Conservation (phyloP, 2,888 invertebrate species). For the Zaprionus obscuricornis region DNA sequence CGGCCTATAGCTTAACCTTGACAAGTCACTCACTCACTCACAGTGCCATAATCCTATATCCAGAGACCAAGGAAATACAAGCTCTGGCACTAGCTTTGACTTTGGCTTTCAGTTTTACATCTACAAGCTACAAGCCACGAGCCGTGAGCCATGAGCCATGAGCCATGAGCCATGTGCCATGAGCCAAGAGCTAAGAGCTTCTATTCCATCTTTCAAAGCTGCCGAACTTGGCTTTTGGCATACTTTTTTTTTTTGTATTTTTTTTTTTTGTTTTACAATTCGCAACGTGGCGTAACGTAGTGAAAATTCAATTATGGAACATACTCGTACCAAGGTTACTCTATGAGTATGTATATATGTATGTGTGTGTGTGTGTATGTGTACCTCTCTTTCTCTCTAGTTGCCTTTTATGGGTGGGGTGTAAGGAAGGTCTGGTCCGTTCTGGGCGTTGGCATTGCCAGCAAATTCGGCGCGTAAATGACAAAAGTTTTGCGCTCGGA, state of each 20-base stretch:
- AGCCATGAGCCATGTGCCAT: neutral
- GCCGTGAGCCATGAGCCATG: too few relatives aligned
- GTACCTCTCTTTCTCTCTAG: neutral
- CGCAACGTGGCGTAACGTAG: slow-evolving; percentile 43
- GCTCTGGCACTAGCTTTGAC: too few relatives aligned
- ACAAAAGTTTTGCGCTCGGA: slow-evolving; percentile 71
- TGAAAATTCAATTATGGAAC: slow-evolving; percentile 72
- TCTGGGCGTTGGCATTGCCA: slow-evolving; percentile 19
- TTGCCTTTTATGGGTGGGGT: slow-evolving; percentile 8
- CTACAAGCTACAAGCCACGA: too few relatives aligned
- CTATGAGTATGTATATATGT: too few relatives aligned
- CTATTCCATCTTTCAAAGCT: slow-evolving; percentile 15
- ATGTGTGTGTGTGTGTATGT: too few relatives aligned
- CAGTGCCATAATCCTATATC: slow-evolving; percentile 18
- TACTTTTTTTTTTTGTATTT: slow-evolving; percentile 9
- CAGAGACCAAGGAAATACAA: too few relatives aligned
- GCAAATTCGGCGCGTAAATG: slow-evolving; percentile 73
- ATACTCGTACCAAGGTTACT: slow-evolving; percentile 17
- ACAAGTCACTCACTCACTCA: slow-evolving; percentile 7
- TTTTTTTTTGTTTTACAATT: slow-evolving; percentile 32
- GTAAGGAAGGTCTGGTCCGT: slow-evolving; percentile 7
- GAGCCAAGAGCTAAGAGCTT: too few relatives aligned
- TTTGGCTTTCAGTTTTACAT: too few relatives aligned
- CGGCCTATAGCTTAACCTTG: slow-evolving; percentile 10
- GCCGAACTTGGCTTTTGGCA: slow-evolving; percentile 30